A percentile compares a stretch with the other conserved stretches of the same genome.
Evolutionary conservation across 2,888 invertebrate genomes (phyloP).

Genomic region (Lithosia quadra): DNA sequence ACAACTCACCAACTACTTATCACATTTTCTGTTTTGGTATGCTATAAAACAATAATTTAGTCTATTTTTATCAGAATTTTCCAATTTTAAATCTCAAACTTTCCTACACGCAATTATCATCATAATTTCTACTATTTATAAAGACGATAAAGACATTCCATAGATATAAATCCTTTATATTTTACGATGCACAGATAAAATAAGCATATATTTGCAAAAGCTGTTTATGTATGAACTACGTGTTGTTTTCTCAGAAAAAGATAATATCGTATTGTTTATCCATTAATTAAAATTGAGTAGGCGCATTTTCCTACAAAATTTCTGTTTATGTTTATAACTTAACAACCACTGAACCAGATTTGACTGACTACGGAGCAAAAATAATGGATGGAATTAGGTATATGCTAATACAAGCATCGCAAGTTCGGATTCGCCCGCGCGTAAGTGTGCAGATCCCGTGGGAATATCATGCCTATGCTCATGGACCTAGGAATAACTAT

Average conservation of each 20-base stretch:
- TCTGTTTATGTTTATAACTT: neutral
- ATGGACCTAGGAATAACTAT: no score
- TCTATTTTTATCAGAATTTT: no score
- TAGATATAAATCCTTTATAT: neutral
- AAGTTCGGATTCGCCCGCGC: no score
- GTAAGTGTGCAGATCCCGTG: no score
- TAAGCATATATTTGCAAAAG: neutral
- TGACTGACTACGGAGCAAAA: neutral
- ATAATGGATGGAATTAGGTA: no score
- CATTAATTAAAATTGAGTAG: neutral
- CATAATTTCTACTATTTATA: neutral
- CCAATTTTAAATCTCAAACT: neutral
- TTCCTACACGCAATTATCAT: neutral
- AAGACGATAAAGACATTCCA: neutral
- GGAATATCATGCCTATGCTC: no score
- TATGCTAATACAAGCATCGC: no score
- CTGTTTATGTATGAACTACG: neutral
- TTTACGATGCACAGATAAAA: constrained; percentile 1
- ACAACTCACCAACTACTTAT: neutral
- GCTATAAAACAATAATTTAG: no score
- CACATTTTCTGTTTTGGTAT: no score
- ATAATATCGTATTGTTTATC: constrained; percentile 3
- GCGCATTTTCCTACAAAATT: neutral
- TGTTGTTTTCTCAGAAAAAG: constrained; percentile 10
- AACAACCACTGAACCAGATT: neutral